phyloP scores from a whole-genome alignment of 2,888 invertebrate species.

The Polymixis lichenea region DNA sequence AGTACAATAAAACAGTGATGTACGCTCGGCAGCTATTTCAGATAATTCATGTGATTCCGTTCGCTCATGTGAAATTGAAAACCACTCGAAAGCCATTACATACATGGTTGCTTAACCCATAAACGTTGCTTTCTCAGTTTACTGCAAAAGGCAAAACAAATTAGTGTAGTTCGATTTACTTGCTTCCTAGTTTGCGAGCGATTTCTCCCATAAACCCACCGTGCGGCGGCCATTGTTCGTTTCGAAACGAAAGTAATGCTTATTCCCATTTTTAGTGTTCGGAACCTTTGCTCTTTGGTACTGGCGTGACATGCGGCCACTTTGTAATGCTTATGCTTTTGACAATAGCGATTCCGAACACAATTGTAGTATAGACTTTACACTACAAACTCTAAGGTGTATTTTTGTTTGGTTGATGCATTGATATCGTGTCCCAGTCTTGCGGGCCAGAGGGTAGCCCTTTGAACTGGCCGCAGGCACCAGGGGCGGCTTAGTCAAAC shows the following conservation, averaged over 20 bases:
- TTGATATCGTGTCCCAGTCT: constrained; percentile 70
- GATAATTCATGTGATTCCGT: constrained; percentile 62
- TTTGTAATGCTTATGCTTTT: constrained; percentile 73
- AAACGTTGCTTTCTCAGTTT: constrained; percentile 78
- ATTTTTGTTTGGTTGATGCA: constrained; percentile 51
- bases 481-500: constrained; percentile 73
- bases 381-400: constrained; percentile 51
- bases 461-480: constrained; percentile 85
- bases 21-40: constrained; percentile 51
- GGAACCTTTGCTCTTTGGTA: constrained; percentile 83
- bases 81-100: constrained; percentile 69
- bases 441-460: constrained; percentile 78
- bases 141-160: constrained; percentile 86
- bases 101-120: constrained; percentile 75
- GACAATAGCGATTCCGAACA: constrained; percentile 65
- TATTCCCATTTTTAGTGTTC: constrained; percentile 84
- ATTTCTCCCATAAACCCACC: constrained; percentile 80
- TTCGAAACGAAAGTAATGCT: constrained; percentile 76
- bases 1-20: constrained; percentile 60
- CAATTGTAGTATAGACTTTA: constrained; percentile 44
- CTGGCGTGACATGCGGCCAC: constrained; percentile 77
- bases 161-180: constrained; percentile 83
- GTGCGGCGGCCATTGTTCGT: constrained; percentile 75
- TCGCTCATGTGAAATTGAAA: constrained; percentile 72
- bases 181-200: constrained; percentile 79